Percentiles rank a stretch among this genome's conserved stretches.
Evolutionary conservation across 2,113 vertebrate genomes (phyloP).

Genomic region (Mesocricetus auratus): DNA sequence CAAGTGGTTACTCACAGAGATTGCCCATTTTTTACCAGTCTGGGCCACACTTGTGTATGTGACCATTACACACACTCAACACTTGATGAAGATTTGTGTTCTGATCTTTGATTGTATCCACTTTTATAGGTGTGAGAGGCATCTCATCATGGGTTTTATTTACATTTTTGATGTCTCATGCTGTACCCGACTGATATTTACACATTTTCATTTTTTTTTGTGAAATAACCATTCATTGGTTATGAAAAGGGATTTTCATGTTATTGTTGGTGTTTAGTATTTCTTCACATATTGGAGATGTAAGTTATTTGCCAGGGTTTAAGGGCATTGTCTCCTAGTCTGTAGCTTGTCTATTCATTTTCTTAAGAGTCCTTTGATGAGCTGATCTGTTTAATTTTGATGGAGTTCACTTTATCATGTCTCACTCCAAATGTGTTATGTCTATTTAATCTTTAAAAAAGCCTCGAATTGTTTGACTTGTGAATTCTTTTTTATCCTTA

Average conservation of each 20-base stretch:
- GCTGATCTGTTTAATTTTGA: constrained; percentile 52
- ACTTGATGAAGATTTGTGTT: background rate
- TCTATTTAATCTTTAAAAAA: background rate
- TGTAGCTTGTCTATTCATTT: background rate
- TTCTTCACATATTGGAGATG: background rate
- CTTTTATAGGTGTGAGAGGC: background rate
- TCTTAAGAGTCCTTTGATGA: constrained; percentile 18
- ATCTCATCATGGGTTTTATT: constrained; percentile 19
- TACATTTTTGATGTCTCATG: background rate
- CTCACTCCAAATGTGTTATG: background rate
- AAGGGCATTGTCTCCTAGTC: background rate
- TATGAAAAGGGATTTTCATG: background rate
- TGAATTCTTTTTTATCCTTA: background rate
- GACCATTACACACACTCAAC: background rate
- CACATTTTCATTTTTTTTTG: background rate
- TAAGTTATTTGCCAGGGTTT: background rate
- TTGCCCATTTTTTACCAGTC: background rate
- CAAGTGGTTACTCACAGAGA: background rate
- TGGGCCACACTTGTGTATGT: background rate
- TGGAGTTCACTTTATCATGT: background rate
- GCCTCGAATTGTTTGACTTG: background rate
- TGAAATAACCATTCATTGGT: background rate
- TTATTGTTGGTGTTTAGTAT: background rate
- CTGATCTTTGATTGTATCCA: background rate
- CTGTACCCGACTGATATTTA: background rate